Evolutionary conservation across 2,888 invertebrate species (phyloP).

Genomic region (Myopa testacea): DNA sequence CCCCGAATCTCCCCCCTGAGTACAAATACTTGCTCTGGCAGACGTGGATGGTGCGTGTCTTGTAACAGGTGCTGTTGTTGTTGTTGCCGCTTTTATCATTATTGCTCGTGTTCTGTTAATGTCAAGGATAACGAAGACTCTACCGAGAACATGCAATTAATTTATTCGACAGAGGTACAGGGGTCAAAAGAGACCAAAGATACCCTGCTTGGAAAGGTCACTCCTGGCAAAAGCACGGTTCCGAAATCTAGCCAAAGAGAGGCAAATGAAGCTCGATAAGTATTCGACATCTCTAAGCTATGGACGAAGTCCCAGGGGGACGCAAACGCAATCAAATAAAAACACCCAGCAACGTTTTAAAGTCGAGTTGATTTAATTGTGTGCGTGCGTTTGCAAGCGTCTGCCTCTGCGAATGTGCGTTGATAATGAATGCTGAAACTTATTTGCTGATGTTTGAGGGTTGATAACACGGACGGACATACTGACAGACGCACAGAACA

Average conservation of each 20-base stretch:
- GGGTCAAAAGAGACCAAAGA: too few species aligned
- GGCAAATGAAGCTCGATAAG: neutral
- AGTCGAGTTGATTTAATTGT: neutral
- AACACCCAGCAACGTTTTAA: neutral
- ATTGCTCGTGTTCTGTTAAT: constrained; percentile 5
- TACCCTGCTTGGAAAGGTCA: too few species aligned
- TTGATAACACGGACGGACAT: constrained; percentile 17
- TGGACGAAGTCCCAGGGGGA: neutral
- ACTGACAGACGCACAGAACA: neutral
- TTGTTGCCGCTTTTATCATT: neutral
- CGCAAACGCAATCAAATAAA: neutral
- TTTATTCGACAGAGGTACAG: too few species aligned
- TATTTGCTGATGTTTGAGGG: constrained; percentile 31
- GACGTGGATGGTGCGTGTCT: neutral
- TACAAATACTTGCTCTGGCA: neutral
- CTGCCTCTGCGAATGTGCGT: constrained; percentile 42
- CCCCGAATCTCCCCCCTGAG: too few species aligned
- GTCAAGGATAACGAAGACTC: constrained; percentile 20
- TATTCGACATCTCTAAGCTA: neutral
- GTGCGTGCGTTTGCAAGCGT: neutral
- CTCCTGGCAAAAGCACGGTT: too few species aligned
- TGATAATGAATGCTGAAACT: constrained; percentile 42
- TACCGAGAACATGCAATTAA: too few species aligned
- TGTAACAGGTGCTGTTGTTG: neutral
- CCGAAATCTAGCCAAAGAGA: too few species aligned